phyloP scores from a whole-genome alignment of 2,888 invertebrate species.

The Leptodirus hochenwartii region DNA sequence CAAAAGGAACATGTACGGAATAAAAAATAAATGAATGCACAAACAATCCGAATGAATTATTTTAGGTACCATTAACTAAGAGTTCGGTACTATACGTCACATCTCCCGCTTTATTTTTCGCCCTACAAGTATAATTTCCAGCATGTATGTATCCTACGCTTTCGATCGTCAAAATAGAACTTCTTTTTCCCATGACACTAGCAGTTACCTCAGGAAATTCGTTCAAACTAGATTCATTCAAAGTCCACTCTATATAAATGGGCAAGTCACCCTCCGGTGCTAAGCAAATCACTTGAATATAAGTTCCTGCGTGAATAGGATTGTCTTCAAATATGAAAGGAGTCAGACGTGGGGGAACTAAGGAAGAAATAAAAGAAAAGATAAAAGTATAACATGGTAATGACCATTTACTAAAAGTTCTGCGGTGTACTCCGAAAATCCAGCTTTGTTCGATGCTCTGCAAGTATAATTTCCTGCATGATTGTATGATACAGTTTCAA shows the following conservation, averaged over 20 bases:
- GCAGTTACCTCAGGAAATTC: constrained; percentile 19
- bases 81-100: constrained; percentile 25
- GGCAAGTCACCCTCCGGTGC: constrained; percentile 46
- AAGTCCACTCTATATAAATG: constrained; percentile 40
- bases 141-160: constrained; percentile 46
- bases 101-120: constrained; percentile 26
- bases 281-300: constrained; percentile 42
- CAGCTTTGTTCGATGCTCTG: constrained; percentile 44
- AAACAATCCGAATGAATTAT: too few species aligned
- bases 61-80: constrained; percentile 52
- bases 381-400: too few species aligned
- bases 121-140: constrained; percentile 59
- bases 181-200: constrained; percentile 24
- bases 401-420: constrained; percentile 53
- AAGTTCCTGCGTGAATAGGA: constrained; percentile 39
- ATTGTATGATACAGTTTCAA: constrained; percentile 43
- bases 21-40: constrained; percentile 9
- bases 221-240: constrained; percentile 28
- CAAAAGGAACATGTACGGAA: too few species aligned
- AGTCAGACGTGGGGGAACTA: constrained; percentile 46
- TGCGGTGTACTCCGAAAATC: constrained; percentile 47
- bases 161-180: constrained; percentile 43
- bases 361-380: too few species aligned
- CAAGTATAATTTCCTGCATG: constrained; percentile 59
- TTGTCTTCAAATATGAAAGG: constrained; percentile 47